Evolutionary conservation across 2,113 vertebrate genomes (phyloP), one percentile per base, ranked within the genome.

Genomic region (Eublepharis macularius): DNA sequence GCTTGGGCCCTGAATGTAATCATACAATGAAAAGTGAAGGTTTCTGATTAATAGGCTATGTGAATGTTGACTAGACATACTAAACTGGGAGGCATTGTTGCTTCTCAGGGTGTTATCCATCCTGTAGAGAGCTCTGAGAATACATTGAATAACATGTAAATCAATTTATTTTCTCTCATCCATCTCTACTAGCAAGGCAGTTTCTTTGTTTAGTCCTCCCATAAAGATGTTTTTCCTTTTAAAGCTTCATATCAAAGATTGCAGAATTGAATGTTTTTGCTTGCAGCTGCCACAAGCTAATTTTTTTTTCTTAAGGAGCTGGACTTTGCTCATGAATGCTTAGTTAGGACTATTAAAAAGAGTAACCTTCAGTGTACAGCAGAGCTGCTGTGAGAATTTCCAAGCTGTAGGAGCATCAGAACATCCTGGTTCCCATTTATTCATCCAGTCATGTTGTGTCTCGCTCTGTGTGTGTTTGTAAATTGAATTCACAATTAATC

Each of bases 321-420:
- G 36, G 43, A 0, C 29, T 76, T 75, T 19, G 6, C 73, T 82
- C 63, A 81, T 82, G 49, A 84, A 83, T 57, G 47, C n/a, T n/a
- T n/a, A n/a, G 47, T 60, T 39, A 34, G 60, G n/a, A 39, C 86
- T 85, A 36, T 47, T 76, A 83, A 76, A n/a, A n/a, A n/a, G n/a
- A n/a, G n/a, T n/a, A n/a, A n/a, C n/a, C n/a, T n/a, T n/a, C n/a
- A n/a, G n/a, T n/a, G n/a, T 88, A 87, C 85, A 32, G 60, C 65
- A 51, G 36, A n/a, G 81, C 63, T 69, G 81, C 90, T 90, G 41
- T 69, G 81, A 81, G 90, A 73, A 19, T 11, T 87, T 73, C 82
- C 69, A 80, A 72, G 84, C 54, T 49, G 34, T 54, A 11, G 36
- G 68, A 1, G 39, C 81, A 26, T 0, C 82, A 77, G 72, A 1